Evolutionary conservation across 2,888 invertebrate genomes (phyloP).

Genomic region (Eupeodes luniger): DNA sequence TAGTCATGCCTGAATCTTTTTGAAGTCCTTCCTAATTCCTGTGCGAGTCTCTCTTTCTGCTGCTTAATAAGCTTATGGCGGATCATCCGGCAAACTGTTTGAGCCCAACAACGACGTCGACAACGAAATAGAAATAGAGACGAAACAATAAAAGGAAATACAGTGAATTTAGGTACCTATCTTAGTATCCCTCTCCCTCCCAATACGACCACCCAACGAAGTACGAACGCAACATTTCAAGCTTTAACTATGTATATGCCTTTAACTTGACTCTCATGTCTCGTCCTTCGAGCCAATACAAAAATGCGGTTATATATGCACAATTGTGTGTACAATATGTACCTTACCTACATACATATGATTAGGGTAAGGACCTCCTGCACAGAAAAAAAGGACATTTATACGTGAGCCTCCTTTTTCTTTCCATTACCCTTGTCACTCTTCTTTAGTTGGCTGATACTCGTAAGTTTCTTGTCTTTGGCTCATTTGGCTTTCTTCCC

Average conservation of each 20-base stretch:
- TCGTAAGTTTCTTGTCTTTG: constrained; percentile 35
- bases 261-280: background rate
- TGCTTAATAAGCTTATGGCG: constrained; percentile 71
- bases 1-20: constrained; percentile 34
- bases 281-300: background rate
- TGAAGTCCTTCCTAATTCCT: constrained; percentile 57
- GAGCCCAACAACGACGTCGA: constrained; percentile 25
- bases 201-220: too few relatives aligned
- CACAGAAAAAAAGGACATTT: constrained; percentile 40
- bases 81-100: constrained; percentile 65
- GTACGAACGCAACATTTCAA: constrained; percentile 15
- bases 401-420: constrained; percentile 42
- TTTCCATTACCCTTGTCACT: constrained; percentile 43
- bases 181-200: too few relatives aligned
- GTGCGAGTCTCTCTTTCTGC: constrained; percentile 50
- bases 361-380: constrained; percentile 39
- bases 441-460: constrained; percentile 41
- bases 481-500: constrained; percentile 13
- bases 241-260: constrained; percentile 9
- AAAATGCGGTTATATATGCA: background rate
- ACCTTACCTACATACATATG: too few relatives aligned
- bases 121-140: constrained; percentile 26
- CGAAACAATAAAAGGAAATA: constrained; percentile 24
- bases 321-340: background rate
- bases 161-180: background rate